phyloP scores from a whole-genome alignment of 1,140 invertebrate genomes.

The Cydia fagiglandana region DNA sequence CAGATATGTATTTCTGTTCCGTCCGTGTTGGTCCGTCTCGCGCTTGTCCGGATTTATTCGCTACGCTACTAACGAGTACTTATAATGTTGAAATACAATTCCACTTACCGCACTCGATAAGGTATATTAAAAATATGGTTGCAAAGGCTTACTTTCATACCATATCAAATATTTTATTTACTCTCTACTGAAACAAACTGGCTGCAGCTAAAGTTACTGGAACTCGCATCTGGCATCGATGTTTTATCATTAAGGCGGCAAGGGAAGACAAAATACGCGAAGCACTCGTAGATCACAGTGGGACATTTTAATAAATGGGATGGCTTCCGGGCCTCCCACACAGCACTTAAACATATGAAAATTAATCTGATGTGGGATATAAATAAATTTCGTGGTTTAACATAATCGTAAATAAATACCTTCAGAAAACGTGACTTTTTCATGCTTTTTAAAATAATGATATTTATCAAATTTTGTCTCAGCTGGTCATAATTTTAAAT shows the following conservation, averaged over 20 bases:
- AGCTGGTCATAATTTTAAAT: too few relatives aligned
- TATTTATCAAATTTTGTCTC: too few relatives aligned
- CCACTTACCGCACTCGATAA: too few relatives aligned
- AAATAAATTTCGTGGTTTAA: neutral
- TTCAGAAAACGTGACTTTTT: too few relatives aligned
- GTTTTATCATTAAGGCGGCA: constrained; percentile 26
- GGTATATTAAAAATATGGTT: neutral
- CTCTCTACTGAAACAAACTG: neutral
- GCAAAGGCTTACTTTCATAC: neutral
- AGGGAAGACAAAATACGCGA: constrained; percentile 24
- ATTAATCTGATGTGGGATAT: constrained; percentile 12
- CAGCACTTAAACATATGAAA: constrained; percentile 27
- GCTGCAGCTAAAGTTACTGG: constrained; percentile 14
- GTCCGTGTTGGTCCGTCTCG: too few relatives aligned
- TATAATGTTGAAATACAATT: too few relatives aligned
- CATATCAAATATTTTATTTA: neutral
- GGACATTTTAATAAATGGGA: constrained; percentile 29
- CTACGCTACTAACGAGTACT: too few relatives aligned
- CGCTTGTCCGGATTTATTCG: too few relatives aligned
- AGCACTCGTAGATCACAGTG: constrained; percentile 17
- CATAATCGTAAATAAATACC: neutral
- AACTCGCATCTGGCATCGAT: constrained; percentile 30
- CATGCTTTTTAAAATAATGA: too few relatives aligned
- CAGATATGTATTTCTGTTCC: too few relatives aligned
- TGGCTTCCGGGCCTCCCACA: neutral